Conservation (phyloP, 2,888 invertebrate species). For the Selenia dentaria region DNA sequence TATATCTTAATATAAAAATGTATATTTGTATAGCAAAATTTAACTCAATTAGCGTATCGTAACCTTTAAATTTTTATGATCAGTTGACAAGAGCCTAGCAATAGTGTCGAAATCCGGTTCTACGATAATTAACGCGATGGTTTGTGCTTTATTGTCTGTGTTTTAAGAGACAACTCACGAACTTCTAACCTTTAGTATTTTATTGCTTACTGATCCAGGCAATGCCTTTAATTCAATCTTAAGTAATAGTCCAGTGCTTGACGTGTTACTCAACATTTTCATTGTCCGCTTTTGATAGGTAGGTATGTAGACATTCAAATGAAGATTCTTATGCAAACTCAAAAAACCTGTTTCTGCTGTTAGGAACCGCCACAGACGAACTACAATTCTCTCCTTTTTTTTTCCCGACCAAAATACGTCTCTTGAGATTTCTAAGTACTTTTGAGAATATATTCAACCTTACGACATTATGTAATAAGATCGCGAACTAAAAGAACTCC, state of each 20-base stretch:
- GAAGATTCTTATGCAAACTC: too few species aligned
- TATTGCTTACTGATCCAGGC: conserved; percentile 1
- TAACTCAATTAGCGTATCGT: not conserved
- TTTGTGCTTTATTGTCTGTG: conserved; percentile 4
- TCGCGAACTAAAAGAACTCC: too few species aligned
- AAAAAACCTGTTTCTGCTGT: too few species aligned
- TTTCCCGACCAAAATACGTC: too few species aligned
- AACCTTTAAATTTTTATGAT: conserved; percentile 9
- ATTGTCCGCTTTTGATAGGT: not conserved
- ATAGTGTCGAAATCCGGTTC: conserved; percentile 7
- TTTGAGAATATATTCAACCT: too few species aligned
- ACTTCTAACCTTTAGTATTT: conserved; percentile 14
- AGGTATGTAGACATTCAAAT: too few species aligned
- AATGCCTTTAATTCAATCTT: conserved; percentile 2
- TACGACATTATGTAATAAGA: too few species aligned
- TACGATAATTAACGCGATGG: conserved; percentile 14
- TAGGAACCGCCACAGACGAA: too few species aligned
- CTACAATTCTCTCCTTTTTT: too few species aligned
- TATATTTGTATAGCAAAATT: not conserved
- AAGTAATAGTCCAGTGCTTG: not conserved
- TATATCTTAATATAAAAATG: too few species aligned
- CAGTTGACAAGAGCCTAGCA: conserved; percentile 13
- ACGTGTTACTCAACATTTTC: not conserved
- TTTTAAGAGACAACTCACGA: not conserved
- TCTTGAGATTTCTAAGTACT: too few species aligned